Percentiles rank a stretch among this genome's conserved stretches.
Evolutionary conservation across 2,797 vertebrate genomes (phyloP).

Genomic region (Sebastes cheni): DNA sequence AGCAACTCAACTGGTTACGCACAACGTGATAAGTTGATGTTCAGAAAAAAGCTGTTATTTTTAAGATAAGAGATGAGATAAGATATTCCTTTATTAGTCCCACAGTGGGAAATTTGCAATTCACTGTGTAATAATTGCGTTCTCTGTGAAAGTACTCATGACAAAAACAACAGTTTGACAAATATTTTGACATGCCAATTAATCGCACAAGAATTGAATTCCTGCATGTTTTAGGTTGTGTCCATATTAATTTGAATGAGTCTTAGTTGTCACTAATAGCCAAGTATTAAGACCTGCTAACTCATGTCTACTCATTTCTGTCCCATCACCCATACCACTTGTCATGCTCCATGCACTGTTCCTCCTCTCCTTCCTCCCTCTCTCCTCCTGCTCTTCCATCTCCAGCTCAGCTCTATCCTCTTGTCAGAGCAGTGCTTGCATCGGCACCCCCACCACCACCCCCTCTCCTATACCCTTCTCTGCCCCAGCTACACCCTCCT

Average conservation of each 20-base stretch:
- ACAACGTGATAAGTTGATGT: too few species aligned
- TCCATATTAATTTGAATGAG: not conserved
- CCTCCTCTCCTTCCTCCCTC: not conserved
- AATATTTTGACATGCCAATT: not conserved
- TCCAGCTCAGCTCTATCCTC: constrained; percentile 81
- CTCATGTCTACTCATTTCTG: constrained; percentile 1
- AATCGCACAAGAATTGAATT: not conserved
- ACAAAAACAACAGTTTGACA: too few species aligned
- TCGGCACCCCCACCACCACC: constrained; percentile 64
- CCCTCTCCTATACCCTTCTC: constrained; percentile 79
- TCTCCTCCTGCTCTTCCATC: not conserved
- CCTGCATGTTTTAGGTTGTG: not conserved
- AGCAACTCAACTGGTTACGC: too few species aligned
- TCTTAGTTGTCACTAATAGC: not conserved
- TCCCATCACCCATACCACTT: not conserved
- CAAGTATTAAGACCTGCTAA: not conserved
- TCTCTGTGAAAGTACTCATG: too few species aligned
- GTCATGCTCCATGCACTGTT: not conserved
- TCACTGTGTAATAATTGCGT: too few species aligned
- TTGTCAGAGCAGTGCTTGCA: constrained; percentile 57
- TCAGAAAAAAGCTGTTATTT: too few species aligned
- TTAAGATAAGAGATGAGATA: too few species aligned
- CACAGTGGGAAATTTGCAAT: too few species aligned
- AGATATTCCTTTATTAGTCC: too few species aligned
- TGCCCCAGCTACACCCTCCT: constrained; percentile 80